Base-by-base conservation (phyloP, 23 tunicate species). In the Oikopleura vanhoeffeni region DNA sequence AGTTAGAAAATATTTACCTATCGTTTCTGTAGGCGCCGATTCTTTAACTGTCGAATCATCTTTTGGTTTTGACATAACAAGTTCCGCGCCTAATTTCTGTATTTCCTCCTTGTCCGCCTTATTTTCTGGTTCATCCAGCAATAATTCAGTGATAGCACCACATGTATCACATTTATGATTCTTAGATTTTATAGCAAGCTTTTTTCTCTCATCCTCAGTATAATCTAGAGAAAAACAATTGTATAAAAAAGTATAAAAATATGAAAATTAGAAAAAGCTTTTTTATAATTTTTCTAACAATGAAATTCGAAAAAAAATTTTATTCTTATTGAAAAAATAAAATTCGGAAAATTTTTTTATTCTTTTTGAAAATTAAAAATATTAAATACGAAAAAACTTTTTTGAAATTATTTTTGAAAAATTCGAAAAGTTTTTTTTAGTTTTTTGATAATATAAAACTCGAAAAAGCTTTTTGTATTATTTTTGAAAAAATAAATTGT, bases 201-300 rank as follows among this genome's bases (percentile, higher is more conserved):
- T 84, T 85, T 88, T 91, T 60, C 99, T 87, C 67, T 95, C 99
- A 76, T 95, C 92, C 8, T 91, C 41, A 36, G 90, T 87, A 40
- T 95, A 95, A 67, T 95, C 99, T 39, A 90, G 64, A 67, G 90
- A 91, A 18, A 71, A 18, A 28, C 27, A 71, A 71, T 24, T 71
- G 38, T 18, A 71, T 18, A 24, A 71, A 2, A 71, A 71, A 71
- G 64, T 49, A 49, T 24, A 49, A n/a, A n/a, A n/a, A n/a, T n/a
- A n/a, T n/a, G n/a, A n/a, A n/a, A n/a, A n/a, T n/a, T n/a, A n/a
- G n/a, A n/a, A n/a, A n/a, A n/a, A n/a, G n/a, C n/a, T n/a, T n/a
- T n/a, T n/a, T n/a, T n/a, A n/a, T n/a, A n/a, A n/a, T n/a, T n/a
- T n/a, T n/a, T n/a, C n/a, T n/a, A n/a, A n/a, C n/a, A n/a, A n/a